These are phyloP conservation scores for Metaphire vulgaris DNA, from an alignment of 1,140 invertebrate species.

Conservation along the genomic window DNA sequence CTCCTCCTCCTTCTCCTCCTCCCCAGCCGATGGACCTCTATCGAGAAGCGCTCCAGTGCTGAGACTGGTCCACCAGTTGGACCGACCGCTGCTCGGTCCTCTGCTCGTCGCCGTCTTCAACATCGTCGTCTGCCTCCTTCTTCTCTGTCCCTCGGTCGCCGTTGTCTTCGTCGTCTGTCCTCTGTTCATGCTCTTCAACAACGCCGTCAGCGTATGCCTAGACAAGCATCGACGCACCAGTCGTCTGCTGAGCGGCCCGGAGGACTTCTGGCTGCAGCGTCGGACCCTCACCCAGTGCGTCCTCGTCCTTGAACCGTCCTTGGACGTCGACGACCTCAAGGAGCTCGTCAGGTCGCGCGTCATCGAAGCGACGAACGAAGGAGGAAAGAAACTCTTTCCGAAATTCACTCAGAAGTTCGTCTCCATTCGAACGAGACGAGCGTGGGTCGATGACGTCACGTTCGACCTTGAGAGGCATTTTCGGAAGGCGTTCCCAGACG, in stretches of 20 bases:
- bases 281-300: slow-evolving; percentile 54
- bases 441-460: slow-evolving; percentile 54
- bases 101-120: background rate
- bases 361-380: slow-evolving; percentile 48
- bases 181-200: background rate
- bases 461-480: slow-evolving; percentile 58
- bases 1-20: background rate
- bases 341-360: slow-evolving; percentile 53
- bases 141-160: background rate
- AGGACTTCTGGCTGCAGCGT: background rate
- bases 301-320: slow-evolving; percentile 53
- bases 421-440: slow-evolving; percentile 51
- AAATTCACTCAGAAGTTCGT: slow-evolving; percentile 53
- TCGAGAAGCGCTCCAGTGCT: background rate
- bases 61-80: background rate
- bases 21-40: background rate
- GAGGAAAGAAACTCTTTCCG: slow-evolving; percentile 52
- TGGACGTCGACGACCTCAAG: slow-evolving; percentile 51
- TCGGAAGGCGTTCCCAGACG: slow-evolving; percentile 43
- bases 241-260: background rate
- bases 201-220: background rate
- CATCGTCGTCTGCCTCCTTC: background rate
- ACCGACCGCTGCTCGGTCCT: background rate
- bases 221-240: background rate
- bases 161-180: background rate